Conservation (phyloP, 2,113 vertebrate species). For the Dipodomys ordii region DNA sequence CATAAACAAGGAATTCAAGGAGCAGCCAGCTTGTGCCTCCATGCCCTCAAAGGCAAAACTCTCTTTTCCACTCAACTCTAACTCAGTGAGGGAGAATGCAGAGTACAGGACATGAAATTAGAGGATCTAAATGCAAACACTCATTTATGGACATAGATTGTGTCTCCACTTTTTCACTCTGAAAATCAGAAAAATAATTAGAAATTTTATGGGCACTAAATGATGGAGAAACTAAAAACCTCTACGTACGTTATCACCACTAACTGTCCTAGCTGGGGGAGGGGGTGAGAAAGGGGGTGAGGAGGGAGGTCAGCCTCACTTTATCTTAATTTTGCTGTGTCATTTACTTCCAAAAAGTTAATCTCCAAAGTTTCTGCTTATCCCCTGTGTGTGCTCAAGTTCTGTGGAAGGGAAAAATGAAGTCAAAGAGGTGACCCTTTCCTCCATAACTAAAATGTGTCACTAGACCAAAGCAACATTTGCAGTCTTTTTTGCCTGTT, state of each 20-base stretch:
- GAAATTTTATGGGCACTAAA: not conserved
- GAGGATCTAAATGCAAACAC: not conserved
- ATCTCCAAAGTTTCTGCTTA: not conserved
- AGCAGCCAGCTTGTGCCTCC: slow-evolving; percentile 21
- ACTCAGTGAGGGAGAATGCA: not conserved
- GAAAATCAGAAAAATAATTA: slow-evolving; percentile 29
- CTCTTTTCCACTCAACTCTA: slow-evolving; percentile 17
- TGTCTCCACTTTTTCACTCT: slow-evolving; percentile 20
- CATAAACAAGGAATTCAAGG: not conserved
- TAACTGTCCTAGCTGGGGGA: not conserved
- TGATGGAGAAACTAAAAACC: not conserved
- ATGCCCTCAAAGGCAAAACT: slow-evolving; percentile 50
- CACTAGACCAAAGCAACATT: slow-evolving; percentile 21
- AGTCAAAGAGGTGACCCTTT: not conserved
- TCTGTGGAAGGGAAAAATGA: not conserved
- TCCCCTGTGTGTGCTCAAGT: not conserved
- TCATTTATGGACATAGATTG: not conserved
- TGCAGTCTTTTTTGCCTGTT: not conserved
- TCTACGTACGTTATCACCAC: not conserved
- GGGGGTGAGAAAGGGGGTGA: no score
- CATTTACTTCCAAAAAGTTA: slow-evolving; percentile 12
- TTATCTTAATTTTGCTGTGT: not conserved
- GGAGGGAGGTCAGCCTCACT: not conserved
- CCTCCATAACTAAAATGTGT: slow-evolving; percentile 17
- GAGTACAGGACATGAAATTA: not conserved